A percentile compares a stretch with the other conserved stretches of the same genome.
phyloP scores from a whole-genome alignment of 2,888 invertebrate species.

The Pandemis corylana region DNA sequence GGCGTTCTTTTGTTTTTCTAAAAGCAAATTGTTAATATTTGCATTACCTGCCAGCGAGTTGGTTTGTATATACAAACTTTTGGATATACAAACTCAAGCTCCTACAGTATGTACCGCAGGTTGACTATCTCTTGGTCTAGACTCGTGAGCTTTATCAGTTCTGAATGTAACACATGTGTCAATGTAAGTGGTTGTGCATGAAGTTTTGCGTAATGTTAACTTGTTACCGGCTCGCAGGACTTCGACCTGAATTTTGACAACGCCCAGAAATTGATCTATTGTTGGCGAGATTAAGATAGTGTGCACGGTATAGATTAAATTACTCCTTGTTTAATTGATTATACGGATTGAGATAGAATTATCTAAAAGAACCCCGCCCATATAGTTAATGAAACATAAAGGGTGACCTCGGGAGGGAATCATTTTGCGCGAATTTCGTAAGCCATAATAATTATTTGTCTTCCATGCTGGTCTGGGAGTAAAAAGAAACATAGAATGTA shows the following conservation, averaged over 20 bases:
- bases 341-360: background rate
- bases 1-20: no score
- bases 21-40: no score
- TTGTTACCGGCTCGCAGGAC: constrained; percentile 6
- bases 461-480: no score
- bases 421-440: no score
- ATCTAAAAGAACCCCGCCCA: no score
- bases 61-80: no score
- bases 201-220: constrained; percentile 28
- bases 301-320: background rate
- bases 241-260: constrained; percentile 29
- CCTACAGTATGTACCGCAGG: background rate
- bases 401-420: no score
- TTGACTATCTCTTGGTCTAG: constrained; percentile 17
- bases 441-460: no score
- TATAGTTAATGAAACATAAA: no score
- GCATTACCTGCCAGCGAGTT: no score
- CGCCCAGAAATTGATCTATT: constrained; percentile 31
- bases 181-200: constrained; percentile 35
- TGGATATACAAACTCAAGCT: no score
- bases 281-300: background rate
- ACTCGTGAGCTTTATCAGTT: constrained; percentile 24
- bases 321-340: background rate
- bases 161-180: constrained; percentile 32
- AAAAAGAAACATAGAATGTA: no score